phyloP scores from a whole-genome alignment of 2,888 invertebrate species.

The Cantharis rustica region DNA sequence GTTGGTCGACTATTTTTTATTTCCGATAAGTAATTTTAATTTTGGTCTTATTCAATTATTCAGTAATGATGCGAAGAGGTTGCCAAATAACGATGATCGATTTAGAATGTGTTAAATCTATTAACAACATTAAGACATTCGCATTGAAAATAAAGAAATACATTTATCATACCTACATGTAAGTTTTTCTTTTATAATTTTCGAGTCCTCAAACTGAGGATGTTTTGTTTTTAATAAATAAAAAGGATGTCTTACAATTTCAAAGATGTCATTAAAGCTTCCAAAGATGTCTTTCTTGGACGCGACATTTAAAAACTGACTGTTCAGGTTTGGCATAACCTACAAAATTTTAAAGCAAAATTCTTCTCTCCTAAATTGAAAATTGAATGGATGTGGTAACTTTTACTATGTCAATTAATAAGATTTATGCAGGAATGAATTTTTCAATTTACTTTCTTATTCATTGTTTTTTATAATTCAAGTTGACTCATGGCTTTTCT shows the following conservation, averaged over 20 bases:
- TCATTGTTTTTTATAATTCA: not conserved
- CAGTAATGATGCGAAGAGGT: not conserved
- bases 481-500: not conserved
- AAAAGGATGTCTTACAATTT: too few relatives aligned
- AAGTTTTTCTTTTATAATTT: not conserved
- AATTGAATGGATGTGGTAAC: too few relatives aligned
- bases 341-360: not conserved
- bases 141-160: not conserved
- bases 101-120: not conserved
- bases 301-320: not conserved
- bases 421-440: not conserved
- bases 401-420: too few relatives aligned
- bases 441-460: not conserved
- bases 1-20: too few relatives aligned
- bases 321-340: not conserved
- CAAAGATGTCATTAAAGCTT: not conserved
- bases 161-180: not conserved
- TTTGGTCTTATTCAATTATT: not conserved
- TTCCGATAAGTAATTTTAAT: too few relatives aligned
- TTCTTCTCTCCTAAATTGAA: not conserved
- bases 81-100: not conserved
- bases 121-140: too few relatives aligned
- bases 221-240: not conserved
- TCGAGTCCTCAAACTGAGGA: not conserved
- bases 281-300: not conserved